phyloP scores from a whole-genome alignment of 1,140 invertebrate species.

The Limonius californicus region DNA sequence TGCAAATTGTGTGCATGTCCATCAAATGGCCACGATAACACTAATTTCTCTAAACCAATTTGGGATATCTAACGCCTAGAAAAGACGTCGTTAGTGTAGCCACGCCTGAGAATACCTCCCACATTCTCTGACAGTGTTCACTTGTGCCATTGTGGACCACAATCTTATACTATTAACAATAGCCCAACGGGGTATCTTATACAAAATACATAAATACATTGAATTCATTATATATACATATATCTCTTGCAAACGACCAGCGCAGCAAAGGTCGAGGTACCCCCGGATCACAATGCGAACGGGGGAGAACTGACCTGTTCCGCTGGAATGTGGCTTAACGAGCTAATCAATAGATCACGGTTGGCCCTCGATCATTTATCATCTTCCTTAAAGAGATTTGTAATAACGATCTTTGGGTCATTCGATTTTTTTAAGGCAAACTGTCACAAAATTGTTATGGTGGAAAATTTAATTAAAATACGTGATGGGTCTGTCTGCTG shows the following conservation, averaged over 20 bases:
- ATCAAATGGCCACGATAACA: conserved; percentile 24
- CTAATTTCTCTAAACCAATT: conserved; percentile 34
- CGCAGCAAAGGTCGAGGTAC: conserved; percentile 1
- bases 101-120: conserved; percentile 42
- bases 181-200: conserved; percentile 44
- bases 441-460: conserved; percentile 34
- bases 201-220: conserved; percentile 48
- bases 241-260: conserved; percentile 36
- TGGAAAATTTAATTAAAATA: conserved; percentile 27
- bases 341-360: conserved; percentile 48
- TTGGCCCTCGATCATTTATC: conserved; percentile 45
- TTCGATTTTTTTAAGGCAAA: conserved; percentile 37
- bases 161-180: conserved; percentile 46
- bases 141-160: conserved; percentile 41
- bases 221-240: conserved; percentile 47
- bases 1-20: conserved; percentile 24
- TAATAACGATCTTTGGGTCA: conserved; percentile 40
- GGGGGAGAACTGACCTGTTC: conserved; percentile 24
- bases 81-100: conserved; percentile 35
- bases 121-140: conserved; percentile 38
- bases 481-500: too few species aligned
- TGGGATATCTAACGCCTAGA: conserved; percentile 33
- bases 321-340: conserved; percentile 41
- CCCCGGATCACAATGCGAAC: conserved; percentile 17
- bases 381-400: conserved; percentile 45